Evolutionary conservation across 2,113 vertebrate genomes (phyloP).

Genomic region (Coregonus clupeaformis): DNA sequence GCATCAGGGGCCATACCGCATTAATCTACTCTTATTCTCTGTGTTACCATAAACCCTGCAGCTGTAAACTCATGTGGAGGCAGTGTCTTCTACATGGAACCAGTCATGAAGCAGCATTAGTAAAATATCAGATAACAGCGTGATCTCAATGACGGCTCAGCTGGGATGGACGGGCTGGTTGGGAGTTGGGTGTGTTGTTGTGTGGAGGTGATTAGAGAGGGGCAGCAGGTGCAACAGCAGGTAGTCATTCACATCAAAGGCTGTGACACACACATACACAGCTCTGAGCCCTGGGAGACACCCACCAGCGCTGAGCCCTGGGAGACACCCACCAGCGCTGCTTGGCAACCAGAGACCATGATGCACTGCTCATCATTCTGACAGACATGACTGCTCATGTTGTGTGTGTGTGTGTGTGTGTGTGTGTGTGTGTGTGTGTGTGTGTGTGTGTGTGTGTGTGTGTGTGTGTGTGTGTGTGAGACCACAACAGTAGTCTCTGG

Average conservation of each 20-base stretch:
- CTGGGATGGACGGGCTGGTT: background rate
- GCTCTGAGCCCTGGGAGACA: background rate
- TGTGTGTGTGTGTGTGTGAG: too few species aligned
- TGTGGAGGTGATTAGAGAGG: background rate
- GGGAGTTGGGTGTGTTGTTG: background rate
- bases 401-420: too few species aligned
- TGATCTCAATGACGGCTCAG: background rate
- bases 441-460: too few species aligned
- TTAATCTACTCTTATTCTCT: background rate
- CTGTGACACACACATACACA: background rate
- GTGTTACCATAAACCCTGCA: background rate
- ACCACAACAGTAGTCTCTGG: too few species aligned
- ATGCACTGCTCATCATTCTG: too few species aligned
- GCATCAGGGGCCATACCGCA: too few species aligned
- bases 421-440: too few species aligned
- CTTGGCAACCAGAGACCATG: too few species aligned
- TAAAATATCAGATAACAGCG: background rate
- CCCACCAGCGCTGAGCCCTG: too few species aligned
- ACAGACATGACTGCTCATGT: too few species aligned
- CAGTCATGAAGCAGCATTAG: background rate
- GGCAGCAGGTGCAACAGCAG: conserved; percentile 7
- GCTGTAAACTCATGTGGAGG: background rate
- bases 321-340: too few species aligned
- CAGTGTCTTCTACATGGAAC: background rate
- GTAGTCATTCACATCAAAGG: conserved; percentile 1